Base-by-base conservation (phyloP, 2,113 vertebrate species). In the Sapayoa aenigma region DNA sequence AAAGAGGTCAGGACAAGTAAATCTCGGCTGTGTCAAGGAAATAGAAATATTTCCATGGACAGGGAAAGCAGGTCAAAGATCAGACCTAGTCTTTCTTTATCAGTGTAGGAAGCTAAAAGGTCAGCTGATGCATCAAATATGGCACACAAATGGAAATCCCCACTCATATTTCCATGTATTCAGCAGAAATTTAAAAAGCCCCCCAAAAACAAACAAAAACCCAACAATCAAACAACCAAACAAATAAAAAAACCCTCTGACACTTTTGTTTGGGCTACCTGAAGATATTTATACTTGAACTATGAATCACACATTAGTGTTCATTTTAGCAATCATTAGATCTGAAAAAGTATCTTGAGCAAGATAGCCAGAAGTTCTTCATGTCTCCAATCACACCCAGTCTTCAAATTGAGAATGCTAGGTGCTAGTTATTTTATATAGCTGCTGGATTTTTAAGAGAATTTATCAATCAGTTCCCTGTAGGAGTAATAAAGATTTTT, bases 301-400 rank as follows among this genome's bases (percentile, higher is more conserved):
- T 31, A 84, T 80, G 25, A 15, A 65, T 91, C 9, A 3, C 41
- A 16, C 3, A 8, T 84, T 75, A 58, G 15, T 37, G 14, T 41
- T 71, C 12, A 22, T 80, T 89, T 81, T 31, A 24, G 9, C 20
- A 73, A 22, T 41, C 8, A 9, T 35, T 49, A 74, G 4, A 23
- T 37, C n/a, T 78, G n/a, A 58, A 86, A 91, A 74, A 63, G 37
- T 21, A n/a, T 5, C 20, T n/a, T 44, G 21, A 53, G 15, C 12
- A 49, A 53, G 8, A 19, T 12, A 49, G 6, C 12, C 9, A 39
- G 9, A 71, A 49, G 24, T 63, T 71, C 30, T 83, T 20, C 25
- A 6, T 24, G 4, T 23, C 7, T 75, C 13, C 6, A 28, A 0
- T 8, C 41, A 79, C 20, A 60, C 6, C 5, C 7, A 49, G 1